Evolutionary conservation across 2,888 invertebrate species (phyloP).

Genomic region (Lysandra coridon): DNA sequence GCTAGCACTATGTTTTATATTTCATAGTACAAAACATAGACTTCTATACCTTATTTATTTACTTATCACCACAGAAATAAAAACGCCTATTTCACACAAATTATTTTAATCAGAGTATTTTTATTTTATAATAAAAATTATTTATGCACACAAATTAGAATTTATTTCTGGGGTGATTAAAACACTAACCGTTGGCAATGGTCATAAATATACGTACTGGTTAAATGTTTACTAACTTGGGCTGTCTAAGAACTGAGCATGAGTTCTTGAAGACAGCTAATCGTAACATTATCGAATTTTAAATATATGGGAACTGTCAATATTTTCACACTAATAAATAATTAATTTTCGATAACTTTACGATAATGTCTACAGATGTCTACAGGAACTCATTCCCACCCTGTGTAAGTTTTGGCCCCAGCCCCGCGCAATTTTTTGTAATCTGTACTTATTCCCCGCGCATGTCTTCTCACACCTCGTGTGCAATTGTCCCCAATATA

Average conservation of each 20-base stretch:
- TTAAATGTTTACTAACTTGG: constrained; percentile 11
- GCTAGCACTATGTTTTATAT: constrained; percentile 58
- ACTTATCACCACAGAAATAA: constrained; percentile 59
- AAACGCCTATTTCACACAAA: constrained; percentile 63
- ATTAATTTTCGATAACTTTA: not conserved
- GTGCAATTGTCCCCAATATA: constrained; percentile 69
- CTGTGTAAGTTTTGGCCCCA: not conserved
- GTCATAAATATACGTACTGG: constrained; percentile 7
- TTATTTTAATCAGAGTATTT: constrained; percentile 67
- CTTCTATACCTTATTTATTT: constrained; percentile 58
- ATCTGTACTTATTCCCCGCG: constrained; percentile 66
- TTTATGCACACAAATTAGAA: constrained; percentile 61
- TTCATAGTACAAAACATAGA: constrained; percentile 77
- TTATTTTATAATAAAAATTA: constrained; percentile 71
- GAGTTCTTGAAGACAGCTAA: not conserved
- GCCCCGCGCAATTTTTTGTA: constrained; percentile 52
- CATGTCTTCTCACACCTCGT: constrained; percentile 65
- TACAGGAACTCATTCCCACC: not conserved
- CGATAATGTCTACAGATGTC: not conserved
- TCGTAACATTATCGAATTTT: not conserved
- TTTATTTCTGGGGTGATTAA: constrained; percentile 50
- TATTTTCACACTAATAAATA: not conserved
- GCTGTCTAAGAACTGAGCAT: not conserved
- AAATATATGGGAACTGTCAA: not conserved
- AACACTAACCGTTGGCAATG: constrained; percentile 31